Evolutionary conservation across 2,888 invertebrate genomes (phyloP).

Genomic region (Rambutsinella grinnellia): DNA sequence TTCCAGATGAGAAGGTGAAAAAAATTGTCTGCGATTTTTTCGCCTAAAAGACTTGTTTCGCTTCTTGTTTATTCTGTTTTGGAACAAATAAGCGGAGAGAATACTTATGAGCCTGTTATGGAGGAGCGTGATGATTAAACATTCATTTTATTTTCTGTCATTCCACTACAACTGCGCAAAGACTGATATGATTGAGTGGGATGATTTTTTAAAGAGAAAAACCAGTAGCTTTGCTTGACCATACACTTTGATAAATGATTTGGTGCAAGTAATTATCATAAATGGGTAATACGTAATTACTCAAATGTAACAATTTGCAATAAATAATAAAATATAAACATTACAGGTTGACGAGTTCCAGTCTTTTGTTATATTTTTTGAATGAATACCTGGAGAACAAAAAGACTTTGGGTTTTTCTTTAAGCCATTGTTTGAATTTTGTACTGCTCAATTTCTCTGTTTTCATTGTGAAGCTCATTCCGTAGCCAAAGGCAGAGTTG

Average conservation of each 20-base stretch:
- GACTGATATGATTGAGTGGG: no score
- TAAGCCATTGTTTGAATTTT: no score
- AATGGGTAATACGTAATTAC: background rate
- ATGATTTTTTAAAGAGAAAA: background rate
- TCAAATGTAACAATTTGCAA: no score
- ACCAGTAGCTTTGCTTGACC: background rate
- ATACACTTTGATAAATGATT: background rate
- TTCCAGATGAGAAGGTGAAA: background rate
- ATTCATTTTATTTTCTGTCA: slow-evolving; percentile 23
- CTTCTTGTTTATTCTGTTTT: slow-evolving; percentile 23
- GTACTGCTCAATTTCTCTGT: no score
- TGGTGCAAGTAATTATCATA: background rate
- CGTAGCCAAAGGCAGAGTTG: slow-evolving; percentile 27
- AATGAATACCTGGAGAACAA: no score
- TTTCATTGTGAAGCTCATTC: background rate
- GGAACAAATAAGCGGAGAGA: no score
- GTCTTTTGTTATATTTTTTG: no score
- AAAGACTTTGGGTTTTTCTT: no score
- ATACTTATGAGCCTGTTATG: no score
- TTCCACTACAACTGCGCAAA: background rate
- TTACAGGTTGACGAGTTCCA: no score
- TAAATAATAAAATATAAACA: no score
- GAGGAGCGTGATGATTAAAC: slow-evolving; percentile 38
- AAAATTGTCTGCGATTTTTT: slow-evolving; percentile 21
- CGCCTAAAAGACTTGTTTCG: slow-evolving; percentile 35